Conservation (phyloP, 2,797 vertebrate species). For the Acanthornis magna region DNA sequence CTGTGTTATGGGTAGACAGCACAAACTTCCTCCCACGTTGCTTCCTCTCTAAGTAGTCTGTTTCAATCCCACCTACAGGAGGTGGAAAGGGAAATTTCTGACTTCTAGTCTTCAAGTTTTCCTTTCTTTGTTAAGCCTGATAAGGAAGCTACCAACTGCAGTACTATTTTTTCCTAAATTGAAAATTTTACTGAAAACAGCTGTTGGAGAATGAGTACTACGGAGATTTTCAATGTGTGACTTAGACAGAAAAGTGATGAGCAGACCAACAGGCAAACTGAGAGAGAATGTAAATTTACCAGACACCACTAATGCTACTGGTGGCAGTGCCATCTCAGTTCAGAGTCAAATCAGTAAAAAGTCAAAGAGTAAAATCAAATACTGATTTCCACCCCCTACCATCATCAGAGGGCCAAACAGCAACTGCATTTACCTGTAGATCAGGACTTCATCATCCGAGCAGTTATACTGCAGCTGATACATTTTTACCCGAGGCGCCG, state of each 20-base stretch:
- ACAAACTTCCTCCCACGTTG: background rate
- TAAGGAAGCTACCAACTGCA: background rate
- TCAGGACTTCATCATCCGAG: slow-evolving; percentile 95
- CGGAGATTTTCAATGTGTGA: background rate
- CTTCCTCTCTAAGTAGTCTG: slow-evolving; percentile 3
- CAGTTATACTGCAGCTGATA: slow-evolving; percentile 99
- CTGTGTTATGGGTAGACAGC: background rate
- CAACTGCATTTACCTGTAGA: slow-evolving; percentile 89
- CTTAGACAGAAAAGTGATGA: background rate
- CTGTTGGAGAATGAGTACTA: background rate
- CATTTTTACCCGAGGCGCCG: slow-evolving; percentile 95
- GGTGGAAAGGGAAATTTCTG: slow-evolving; percentile 29
- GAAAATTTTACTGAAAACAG: background rate
- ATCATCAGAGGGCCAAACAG: background rate
- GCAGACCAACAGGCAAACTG: background rate
- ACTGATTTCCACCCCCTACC: background rate
- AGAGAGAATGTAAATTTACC: background rate
- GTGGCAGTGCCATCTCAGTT: background rate
- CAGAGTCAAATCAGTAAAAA: background rate
- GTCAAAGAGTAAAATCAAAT: background rate
- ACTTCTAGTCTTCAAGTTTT: slow-evolving; percentile 17
- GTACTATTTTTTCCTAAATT: background rate
- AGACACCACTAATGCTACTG: fast-evolving
- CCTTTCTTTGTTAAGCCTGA: background rate
- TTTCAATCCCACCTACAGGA: slow-evolving; percentile 42